Conservation (phyloP, 2,113 vertebrate species). For the Aegotheles bennettii region DNA sequence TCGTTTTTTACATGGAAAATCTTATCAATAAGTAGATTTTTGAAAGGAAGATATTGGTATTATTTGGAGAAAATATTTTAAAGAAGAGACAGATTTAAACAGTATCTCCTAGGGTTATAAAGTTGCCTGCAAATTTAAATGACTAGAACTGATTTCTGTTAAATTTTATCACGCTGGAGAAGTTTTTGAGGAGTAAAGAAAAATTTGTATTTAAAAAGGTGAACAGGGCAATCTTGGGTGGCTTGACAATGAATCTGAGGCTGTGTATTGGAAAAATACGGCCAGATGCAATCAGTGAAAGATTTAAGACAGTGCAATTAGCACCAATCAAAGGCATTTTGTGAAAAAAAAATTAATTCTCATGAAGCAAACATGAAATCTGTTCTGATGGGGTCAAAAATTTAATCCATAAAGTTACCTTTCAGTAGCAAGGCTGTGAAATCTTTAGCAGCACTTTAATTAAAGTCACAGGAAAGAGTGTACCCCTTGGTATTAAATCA, state of each 20-base stretch:
- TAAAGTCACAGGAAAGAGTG: background rate
- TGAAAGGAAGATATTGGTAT: background rate
- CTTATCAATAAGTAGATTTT: background rate
- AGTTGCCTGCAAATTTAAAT: background rate
- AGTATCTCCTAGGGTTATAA: background rate
- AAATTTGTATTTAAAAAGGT: background rate
- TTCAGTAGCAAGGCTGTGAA: background rate
- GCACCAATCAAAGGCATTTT: background rate
- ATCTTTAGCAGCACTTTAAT: background rate
- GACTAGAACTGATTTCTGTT: background rate
- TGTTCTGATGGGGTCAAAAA: background rate
- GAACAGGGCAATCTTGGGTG: background rate
- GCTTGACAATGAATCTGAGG: background rate
- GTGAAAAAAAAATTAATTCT: background rate
- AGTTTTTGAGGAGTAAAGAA: background rate
- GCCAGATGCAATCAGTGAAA: background rate
- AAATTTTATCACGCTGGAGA: background rate
- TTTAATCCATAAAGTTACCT: background rate
- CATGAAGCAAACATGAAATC: background rate
- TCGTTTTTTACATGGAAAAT: background rate
- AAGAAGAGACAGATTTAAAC: background rate
- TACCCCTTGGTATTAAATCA: background rate
- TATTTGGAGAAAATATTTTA: background rate
- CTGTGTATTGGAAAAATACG: background rate
- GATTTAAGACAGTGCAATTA: background rate